phyloP scores from a whole-genome alignment of 2,797 vertebrate genomes.

The Xiphophorus birchmanni region DNA sequence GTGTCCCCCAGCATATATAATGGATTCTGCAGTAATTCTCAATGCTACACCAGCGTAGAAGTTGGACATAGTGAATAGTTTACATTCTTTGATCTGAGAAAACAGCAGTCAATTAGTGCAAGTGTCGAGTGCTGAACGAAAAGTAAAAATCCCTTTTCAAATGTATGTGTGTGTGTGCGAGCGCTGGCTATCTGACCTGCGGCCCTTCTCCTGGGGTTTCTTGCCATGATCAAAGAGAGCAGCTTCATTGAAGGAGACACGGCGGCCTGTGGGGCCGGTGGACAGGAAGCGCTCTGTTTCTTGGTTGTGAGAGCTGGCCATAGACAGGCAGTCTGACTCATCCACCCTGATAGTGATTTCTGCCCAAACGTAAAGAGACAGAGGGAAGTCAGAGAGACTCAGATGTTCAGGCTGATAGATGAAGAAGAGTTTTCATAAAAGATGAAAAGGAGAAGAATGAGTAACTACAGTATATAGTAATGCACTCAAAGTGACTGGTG shows the following conservation, averaged over 20 bases:
- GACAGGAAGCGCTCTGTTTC: conserved; percentile 95
- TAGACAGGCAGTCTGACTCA: conserved; percentile 89
- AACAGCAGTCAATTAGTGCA: not conserved
- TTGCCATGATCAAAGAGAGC: conserved; percentile 92
- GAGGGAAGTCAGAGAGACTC: conserved; percentile 12
- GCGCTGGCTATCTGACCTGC: conserved; percentile 82
- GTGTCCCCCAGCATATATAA: conserved; percentile 27
- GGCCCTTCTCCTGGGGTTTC: conserved; percentile 93
- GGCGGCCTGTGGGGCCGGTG: conserved; percentile 88
- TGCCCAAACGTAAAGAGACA: conserved; percentile 52
- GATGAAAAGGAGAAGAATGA: conserved; percentile 8
- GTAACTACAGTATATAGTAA: not conserved
- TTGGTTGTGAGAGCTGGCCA: conserved; percentile 86
- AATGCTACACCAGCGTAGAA: conserved; percentile 22
- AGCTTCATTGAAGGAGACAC: conserved; percentile 97
- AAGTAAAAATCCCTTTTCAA: not conserved
- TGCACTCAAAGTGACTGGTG: not conserved
- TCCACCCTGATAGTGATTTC: conserved; percentile 92
- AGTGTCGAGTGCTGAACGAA: conserved; percentile 2
- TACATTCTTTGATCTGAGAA: conserved; percentile 33
- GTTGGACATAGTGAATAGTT: conserved; percentile 20
- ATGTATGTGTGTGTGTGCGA: not conserved
- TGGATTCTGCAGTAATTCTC: conserved; percentile 34
- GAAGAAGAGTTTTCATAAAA: not conserved
- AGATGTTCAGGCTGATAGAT: conserved; percentile 11